Base-by-base conservation (phyloP, 2,888 invertebrate species). In the Hydrotaea diabolus region DNA sequence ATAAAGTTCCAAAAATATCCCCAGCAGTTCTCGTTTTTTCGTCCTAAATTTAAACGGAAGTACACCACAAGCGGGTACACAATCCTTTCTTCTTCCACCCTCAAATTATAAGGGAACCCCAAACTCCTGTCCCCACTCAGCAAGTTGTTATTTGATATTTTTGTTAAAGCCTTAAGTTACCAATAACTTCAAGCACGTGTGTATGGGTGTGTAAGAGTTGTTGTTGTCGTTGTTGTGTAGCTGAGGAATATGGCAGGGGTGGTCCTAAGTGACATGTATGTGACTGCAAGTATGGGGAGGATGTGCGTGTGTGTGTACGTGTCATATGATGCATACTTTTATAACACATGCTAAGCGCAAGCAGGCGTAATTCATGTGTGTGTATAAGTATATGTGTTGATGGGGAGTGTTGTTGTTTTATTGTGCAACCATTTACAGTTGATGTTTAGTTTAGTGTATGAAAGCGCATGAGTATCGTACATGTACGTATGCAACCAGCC, bases 341-440 rank as follows among this genome's bases (percentile, higher is more conserved):
- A 77, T 77, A 66, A 64, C 77, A 77, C 77, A 73, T 77, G 57
- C 81, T 77, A 57, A 72, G 66, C 72, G 77, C 55, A 57, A 73
- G 31, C 23, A 19, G 31, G 31, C 31, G 31, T n/a, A n/a, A 31
- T 31, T 4, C 3, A 31, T 31, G 31, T 31, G 31, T 31, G 7
- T 31, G 15, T 2, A 43, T 15, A 43, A 13, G 15, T 15, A 9
- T 43, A 9, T 43, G 43, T 43, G 43, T 9, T 43, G 43, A 11
- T 57, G 21, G 21, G 57, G 2, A 8, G 19, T 9, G 43, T 55
- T 55, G 53, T 55, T 55, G 53, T 55, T 17, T 55, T 17, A 43
- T 43, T 13, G 43, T 43, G 43, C 43, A 43, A 15, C 15, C 5
- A 43, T 43, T 43, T 43, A 13, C 7, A 43, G 43, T 9, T 43